These are phyloP conservation scores for Anguilla megastoma DNA, from an alignment of 2,797 vertebrate species.

Conservation along the genomic window DNA sequence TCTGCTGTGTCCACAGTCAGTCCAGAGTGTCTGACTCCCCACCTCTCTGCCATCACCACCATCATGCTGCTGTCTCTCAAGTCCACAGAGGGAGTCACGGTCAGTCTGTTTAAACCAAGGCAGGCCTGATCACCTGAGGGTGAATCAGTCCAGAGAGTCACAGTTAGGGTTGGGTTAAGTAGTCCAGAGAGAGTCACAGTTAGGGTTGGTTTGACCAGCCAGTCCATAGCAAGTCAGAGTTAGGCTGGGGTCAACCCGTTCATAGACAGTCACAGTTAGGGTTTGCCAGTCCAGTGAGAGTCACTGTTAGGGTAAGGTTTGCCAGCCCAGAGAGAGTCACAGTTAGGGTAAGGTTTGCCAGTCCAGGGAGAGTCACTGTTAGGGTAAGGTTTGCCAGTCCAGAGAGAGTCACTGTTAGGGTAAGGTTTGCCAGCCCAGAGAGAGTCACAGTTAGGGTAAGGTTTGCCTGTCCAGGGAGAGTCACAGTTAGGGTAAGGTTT, in stretches of 20 bases:
- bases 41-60: slow-evolving; percentile 80
- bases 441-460: too few relatives aligned
- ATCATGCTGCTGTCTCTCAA: slow-evolving; percentile 82
- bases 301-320: too few relatives aligned
- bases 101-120: slow-evolving; percentile 50
- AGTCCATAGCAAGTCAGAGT: not conserved
- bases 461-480: too few relatives aligned
- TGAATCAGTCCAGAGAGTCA: not conserved
- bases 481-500: too few relatives aligned
- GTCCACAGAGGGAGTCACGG: slow-evolving; percentile 84
- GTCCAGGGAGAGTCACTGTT: too few relatives aligned
- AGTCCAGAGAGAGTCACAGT: not conserved
- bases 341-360: too few relatives aligned
- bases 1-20: slow-evolving; percentile 79
- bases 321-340: too few relatives aligned
- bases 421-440: too few relatives aligned
- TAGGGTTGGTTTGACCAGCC: not conserved
- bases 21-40: slow-evolving; percentile 74
- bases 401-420: too few relatives aligned
- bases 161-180: not conserved
- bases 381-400: too few relatives aligned
- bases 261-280: not conserved
- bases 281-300: not conserved
- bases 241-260: not conserved
- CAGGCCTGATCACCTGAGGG: not conserved